These are phyloP conservation scores for Oikopleura albicans DNA, from an alignment of 23 tunicate species.

Conservation along the genomic window DNA sequence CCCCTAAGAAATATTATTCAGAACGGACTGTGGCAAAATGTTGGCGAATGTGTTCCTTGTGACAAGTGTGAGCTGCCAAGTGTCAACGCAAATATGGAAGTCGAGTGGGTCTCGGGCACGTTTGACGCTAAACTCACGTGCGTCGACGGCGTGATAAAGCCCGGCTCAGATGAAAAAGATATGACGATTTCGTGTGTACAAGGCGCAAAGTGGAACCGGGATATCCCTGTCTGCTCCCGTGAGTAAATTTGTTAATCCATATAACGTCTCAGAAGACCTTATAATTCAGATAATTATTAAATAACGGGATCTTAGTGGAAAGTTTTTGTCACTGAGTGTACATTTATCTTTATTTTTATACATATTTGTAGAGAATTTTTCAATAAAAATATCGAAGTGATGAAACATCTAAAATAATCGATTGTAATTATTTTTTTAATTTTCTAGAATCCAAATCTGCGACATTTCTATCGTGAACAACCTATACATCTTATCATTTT, in stretches of 20 bases:
- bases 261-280: not conserved
- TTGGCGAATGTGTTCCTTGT: not conserved
- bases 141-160: not conserved
- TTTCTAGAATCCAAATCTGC: no score
- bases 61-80: not conserved
- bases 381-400: no score
- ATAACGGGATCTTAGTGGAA: no score
- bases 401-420: no score
- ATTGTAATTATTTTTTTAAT: no score
- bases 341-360: no score
- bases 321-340: no score
- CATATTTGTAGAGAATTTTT: no score
- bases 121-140: not conserved
- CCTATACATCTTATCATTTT: no score
- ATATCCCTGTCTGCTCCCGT: conserved; percentile 7
- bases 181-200: not conserved
- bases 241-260: not conserved
- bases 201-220: not conserved
- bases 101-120: not conserved
- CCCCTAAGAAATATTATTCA: no score
- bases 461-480: no score
- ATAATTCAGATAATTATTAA: not conserved
- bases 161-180: not conserved
- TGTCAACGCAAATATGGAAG: not conserved
- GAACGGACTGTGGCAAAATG: not conserved